Conservation (phyloP, 35 echinoderm and acorn worm genomes). For the Chiridota heheva region DNA sequence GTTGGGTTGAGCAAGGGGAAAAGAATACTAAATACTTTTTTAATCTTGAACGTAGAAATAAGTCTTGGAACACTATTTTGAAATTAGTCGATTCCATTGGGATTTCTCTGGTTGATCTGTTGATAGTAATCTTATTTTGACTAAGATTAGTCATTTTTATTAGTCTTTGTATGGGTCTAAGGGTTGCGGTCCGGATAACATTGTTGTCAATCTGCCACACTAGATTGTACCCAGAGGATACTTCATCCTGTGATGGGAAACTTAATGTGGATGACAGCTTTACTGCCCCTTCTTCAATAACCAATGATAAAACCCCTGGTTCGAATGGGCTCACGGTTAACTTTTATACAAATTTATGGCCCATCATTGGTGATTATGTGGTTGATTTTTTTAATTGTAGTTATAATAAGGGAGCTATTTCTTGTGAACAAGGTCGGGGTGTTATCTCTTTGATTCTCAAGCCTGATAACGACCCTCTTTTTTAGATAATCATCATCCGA, state of each 20-base stretch:
- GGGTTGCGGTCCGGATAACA: background rate
- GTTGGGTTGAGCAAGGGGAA: constrained; percentile 9
- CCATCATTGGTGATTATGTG: background rate
- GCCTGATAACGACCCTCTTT: background rate
- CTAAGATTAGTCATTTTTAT: background rate
- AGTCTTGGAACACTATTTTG: constrained; percentile 1
- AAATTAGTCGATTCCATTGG: background rate
- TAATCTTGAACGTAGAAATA: constrained; percentile 17
- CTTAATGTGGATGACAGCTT: constrained; percentile 6
- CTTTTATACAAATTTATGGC: constrained; percentile 26
- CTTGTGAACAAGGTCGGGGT: constrained; percentile 11
- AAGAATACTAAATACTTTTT: constrained; percentile 6
- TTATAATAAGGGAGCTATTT: background rate
- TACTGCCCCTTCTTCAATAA: background rate
- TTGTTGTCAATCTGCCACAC: background rate
- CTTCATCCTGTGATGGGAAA: background rate
- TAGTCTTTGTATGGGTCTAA: background rate
- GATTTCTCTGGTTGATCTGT: background rate
- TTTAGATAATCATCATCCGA: background rate
- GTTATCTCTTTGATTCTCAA: constrained; percentile 18
- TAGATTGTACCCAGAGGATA: background rate
- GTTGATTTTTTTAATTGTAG: constrained; percentile 12
- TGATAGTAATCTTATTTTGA: constrained; percentile 3
- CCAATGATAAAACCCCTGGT: constrained; percentile 36
- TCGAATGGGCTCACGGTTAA: constrained; percentile 12